Conservation (phyloP, 2,797 vertebrate genomes). For the Geotrypetes seraphini region DNA sequence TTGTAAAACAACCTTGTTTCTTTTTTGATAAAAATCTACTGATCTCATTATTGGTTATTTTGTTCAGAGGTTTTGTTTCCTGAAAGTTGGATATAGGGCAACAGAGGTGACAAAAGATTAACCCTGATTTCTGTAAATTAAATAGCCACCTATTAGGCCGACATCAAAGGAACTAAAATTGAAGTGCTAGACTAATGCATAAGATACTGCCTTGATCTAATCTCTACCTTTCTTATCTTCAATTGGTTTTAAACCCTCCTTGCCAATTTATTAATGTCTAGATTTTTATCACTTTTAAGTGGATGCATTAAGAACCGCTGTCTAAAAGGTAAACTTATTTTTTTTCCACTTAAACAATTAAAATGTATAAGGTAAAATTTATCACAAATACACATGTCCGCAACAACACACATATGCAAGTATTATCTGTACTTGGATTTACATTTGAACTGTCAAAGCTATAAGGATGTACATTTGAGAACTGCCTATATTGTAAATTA, state of each 20-base stretch:
- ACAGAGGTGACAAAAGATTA: conserved; percentile 56
- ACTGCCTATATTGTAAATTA: too few species aligned
- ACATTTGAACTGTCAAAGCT: too few species aligned
- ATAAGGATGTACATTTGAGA: too few species aligned
- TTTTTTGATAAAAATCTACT: conserved; percentile 66
- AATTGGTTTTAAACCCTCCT: conserved; percentile 61
- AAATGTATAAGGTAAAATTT: too few species aligned
- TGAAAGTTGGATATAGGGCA: conserved; percentile 62
- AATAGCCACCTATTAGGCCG: conserved; percentile 44
- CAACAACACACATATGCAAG: too few species aligned
- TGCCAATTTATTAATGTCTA: conserved; percentile 68
- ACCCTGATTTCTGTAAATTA: conserved; percentile 46
- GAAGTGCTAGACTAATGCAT: conserved; percentile 53
- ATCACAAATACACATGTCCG: too few species aligned
- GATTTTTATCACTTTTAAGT: conserved; percentile 68
- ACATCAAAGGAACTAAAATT: conserved; percentile 33
- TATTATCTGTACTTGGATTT: too few species aligned
- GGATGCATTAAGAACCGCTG: conserved; percentile 55
- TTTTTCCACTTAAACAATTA: conserved; percentile 17
- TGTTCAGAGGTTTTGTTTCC: conserved; percentile 68
- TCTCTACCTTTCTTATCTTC: conserved; percentile 64
- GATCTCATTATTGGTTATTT: conserved; percentile 65
- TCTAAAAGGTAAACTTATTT: conserved; percentile 49
- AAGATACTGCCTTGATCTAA: conserved; percentile 57
- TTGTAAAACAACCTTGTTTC: conserved; percentile 44